These are phyloP conservation scores for Meda fulgida DNA, from an alignment of 2,797 vertebrate species.

Conservation along the genomic window DNA sequence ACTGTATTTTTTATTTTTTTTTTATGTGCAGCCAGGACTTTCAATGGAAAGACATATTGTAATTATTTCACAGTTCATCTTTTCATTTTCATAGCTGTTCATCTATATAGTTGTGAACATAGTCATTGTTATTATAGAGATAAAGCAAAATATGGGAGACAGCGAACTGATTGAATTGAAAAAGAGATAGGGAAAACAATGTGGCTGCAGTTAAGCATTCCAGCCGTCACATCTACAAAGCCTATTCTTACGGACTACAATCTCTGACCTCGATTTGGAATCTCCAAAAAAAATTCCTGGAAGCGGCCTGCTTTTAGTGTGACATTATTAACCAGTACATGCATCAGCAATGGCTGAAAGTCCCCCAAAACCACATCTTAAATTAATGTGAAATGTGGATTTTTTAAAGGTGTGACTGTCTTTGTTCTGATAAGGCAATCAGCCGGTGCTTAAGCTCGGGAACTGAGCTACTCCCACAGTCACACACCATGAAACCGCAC, in stretches of 20 bases:
- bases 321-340: neutral
- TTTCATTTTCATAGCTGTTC: neutral
- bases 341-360: neutral
- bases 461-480: conserved; percentile 17
- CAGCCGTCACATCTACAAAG: conserved; percentile 69
- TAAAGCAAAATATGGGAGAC: neutral
- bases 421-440: conserved; percentile 45
- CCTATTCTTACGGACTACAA: conserved; percentile 59
- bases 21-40: neutral
- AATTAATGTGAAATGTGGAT: neutral
- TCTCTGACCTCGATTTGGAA: conserved; percentile 25
- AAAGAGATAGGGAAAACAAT: conserved; percentile 47
- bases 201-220: conserved; percentile 62
- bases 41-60: neutral
- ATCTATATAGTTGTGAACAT: neutral
- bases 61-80: neutral
- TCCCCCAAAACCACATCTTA: conserved; percentile 30
- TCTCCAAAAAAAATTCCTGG: conserved; percentile 19
- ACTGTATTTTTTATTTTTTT: neutral
- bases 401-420: neutral
- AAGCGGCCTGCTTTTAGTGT: neutral
- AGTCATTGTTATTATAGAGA: conserved; percentile 1
- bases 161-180: neutral
- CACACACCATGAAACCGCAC: conserved; percentile 10
- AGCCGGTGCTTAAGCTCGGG: conserved; percentile 23